phyloP scores from a whole-genome alignment of 2,113 vertebrate species.

The Tautogolabrus adspersus region DNA sequence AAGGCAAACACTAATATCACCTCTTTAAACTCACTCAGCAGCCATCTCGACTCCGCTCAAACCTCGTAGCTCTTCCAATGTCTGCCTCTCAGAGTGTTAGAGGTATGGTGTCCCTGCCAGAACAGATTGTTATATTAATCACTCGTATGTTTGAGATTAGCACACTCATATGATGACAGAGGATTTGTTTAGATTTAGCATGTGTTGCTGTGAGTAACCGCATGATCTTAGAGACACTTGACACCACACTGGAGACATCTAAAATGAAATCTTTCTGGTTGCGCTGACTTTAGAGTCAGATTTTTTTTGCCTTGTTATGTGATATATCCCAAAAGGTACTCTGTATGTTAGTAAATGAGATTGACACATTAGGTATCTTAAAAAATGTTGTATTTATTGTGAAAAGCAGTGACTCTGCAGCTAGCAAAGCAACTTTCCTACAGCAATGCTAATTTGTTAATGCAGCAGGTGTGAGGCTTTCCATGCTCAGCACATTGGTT shows the following conservation, averaged over 20 bases:
- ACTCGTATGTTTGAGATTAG: slow-evolving; percentile 75
- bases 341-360: no score
- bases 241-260: slow-evolving; percentile 34
- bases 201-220: slow-evolving; percentile 15
- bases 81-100: not conserved
- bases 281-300: not conserved
- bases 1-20: slow-evolving; percentile 8
- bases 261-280: not conserved
- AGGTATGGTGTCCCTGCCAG: slow-evolving; percentile 38
- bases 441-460: no score
- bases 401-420: no score
- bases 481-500: no score
- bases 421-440: no score
- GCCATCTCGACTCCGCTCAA: slow-evolving; percentile 47
- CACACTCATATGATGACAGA: slow-evolving; percentile 50
- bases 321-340: no score
- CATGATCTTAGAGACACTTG: slow-evolving; percentile 33
- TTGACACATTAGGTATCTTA: no score
- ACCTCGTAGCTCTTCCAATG: slow-evolving; percentile 33
- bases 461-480: no score
- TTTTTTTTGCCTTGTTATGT: not conserved
- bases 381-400: no score
- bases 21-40: slow-evolving; percentile 47
- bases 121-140: slow-evolving; percentile 78
- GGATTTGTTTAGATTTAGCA: slow-evolving; percentile 54